Evolutionary conservation across 53 echinoderm and acorn worm species (phyloP).

Genomic region (Crossaster papposus): DNA sequence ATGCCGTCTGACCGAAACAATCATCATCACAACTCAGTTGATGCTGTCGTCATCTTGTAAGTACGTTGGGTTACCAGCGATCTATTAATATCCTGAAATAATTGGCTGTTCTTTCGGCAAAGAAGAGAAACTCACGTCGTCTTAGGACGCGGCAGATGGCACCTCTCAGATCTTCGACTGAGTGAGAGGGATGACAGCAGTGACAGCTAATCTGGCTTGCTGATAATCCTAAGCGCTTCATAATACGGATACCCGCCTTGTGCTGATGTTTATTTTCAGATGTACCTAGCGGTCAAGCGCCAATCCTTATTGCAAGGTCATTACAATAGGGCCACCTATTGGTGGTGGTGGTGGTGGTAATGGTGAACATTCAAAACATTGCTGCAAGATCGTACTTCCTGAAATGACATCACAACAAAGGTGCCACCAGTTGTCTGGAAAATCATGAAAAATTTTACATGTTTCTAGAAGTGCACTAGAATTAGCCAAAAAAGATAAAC

Average conservation of each 20-base stretch:
- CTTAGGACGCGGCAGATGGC: conserved; percentile 3
- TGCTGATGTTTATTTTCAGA: neutral
- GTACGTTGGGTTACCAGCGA: neutral
- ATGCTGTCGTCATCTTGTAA: neutral
- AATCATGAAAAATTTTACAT: no score
- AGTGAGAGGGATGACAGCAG: neutral
- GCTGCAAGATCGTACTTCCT: no score
- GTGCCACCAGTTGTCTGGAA: no score
- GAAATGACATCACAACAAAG: no score
- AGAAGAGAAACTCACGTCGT: neutral
- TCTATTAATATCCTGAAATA: neutral
- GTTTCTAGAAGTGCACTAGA: no score
- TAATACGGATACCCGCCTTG: neutral
- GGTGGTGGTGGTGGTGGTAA: no score
- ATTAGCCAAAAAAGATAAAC: no score
- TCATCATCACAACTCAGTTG: neutral
- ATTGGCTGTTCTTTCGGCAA: neutral
- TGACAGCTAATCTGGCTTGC: neutral
- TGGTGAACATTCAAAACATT: no score
- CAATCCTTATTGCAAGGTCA: neutral
- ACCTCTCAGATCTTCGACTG: neutral
- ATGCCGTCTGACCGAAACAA: neutral
- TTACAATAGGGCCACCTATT: neutral
- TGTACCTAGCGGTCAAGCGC: conserved; percentile 11
- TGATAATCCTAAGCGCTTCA: conserved; percentile 4